Evolutionary conservation across 2,797 vertebrate genomes (phyloP).

Genomic region (Coranthus polyacanthus): DNA sequence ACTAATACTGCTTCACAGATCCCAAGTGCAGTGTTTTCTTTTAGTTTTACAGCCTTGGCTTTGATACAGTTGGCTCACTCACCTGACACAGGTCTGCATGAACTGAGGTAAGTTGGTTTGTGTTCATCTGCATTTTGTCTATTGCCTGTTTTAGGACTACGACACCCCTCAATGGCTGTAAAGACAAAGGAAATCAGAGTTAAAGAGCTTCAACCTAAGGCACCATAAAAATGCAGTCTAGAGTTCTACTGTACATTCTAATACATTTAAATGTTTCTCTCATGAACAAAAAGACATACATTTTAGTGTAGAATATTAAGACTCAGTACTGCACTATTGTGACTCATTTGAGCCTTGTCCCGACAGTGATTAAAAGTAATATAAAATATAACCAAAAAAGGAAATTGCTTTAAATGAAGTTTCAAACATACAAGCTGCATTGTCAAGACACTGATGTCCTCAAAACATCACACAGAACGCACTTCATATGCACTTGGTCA

Average conservation of each 20-base stretch:
- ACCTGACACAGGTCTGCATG: conserved; percentile 99
- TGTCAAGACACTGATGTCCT: not conserved
- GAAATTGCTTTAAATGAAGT: not conserved
- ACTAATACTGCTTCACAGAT: not conserved
- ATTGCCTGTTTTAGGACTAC: conserved; percentile 98
- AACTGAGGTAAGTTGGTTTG: conserved; percentile 99
- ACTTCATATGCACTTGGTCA: no score
- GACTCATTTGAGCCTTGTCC: conserved; percentile 16
- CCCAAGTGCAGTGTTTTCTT: no score
- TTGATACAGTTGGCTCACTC: conserved; percentile 53
- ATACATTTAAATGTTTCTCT: no score
- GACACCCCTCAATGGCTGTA: conserved; percentile 96
- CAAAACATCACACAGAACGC: not conserved
- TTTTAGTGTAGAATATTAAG: not conserved
- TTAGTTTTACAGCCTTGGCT: not conserved
- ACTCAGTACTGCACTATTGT: not conserved
- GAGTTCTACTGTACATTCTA: no score
- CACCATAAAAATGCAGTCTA: conserved; percentile 34
- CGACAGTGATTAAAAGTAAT: conserved; percentile 1
- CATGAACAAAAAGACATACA: conserved; percentile 11
- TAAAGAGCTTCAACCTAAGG: conserved; percentile 1
- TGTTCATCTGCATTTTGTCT: conserved; percentile 99
- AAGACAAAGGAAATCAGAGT: conserved; percentile 28
- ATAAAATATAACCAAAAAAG: not conserved
- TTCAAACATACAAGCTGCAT: not conserved